phyloP scores from a whole-genome alignment of 2,888 invertebrate species.

The Scaptomyza parva region DNA sequence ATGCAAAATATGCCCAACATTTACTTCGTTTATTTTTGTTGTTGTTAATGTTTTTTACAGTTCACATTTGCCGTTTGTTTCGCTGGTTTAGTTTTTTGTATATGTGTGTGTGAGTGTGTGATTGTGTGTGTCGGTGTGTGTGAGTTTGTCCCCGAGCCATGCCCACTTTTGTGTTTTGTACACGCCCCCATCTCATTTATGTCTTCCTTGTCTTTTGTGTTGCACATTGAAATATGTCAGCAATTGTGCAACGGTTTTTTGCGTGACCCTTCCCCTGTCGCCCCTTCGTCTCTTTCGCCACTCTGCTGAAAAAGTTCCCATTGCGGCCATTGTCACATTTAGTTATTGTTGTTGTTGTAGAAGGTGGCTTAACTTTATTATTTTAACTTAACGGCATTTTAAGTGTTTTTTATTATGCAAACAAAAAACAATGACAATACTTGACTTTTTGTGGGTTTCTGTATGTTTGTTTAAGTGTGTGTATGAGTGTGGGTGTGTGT shows the following conservation, averaged over 20 bases:
- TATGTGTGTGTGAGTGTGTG: too few species aligned
- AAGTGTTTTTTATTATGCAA: slow-evolving; percentile 77
- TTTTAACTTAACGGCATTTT: slow-evolving; percentile 79
- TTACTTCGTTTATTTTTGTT: slow-evolving; percentile 33
- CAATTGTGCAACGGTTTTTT: slow-evolving; percentile 66
- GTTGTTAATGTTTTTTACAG: slow-evolving; percentile 26
- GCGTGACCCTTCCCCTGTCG: slow-evolving; percentile 9
- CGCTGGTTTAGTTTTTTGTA: slow-evolving; percentile 62
- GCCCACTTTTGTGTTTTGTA: slow-evolving; percentile 5
- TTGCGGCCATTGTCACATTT: slow-evolving; percentile 71
- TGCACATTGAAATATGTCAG: slow-evolving; percentile 77
- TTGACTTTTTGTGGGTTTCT: background rate
- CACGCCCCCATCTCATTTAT: slow-evolving; percentile 37
- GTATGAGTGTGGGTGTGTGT: slow-evolving; percentile 1
- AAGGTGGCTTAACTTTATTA: slow-evolving; percentile 75
- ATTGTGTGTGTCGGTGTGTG: slow-evolving; percentile 3
- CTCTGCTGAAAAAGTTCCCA: slow-evolving; percentile 11
- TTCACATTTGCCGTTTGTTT: slow-evolving; percentile 28
- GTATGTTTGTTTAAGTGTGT: slow-evolving; percentile 8
- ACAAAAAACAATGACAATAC: slow-evolving; percentile 38
- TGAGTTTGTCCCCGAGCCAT: slow-evolving; percentile 10
- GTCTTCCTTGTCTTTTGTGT: slow-evolving; percentile 71
- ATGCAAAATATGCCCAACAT: slow-evolving; percentile 78
- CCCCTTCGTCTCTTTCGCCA: too few species aligned
- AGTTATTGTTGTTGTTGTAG: slow-evolving; percentile 67